These are phyloP conservation scores for Cephalopholis sonnerati DNA, from an alignment of 2,113 vertebrate genomes.

Conservation along the genomic window DNA sequence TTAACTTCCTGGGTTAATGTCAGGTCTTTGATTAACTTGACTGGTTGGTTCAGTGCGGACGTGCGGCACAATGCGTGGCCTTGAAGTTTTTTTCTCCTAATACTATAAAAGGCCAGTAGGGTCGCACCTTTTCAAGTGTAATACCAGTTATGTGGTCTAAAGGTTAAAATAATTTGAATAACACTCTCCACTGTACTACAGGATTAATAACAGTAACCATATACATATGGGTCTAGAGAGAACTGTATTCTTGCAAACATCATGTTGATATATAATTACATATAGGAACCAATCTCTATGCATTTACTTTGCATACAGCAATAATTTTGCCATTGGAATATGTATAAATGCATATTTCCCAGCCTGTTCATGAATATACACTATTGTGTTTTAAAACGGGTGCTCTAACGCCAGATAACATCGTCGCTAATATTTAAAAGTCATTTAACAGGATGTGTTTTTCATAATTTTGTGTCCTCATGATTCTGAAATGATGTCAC, in stretches of 20 bases:
- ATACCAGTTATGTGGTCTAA: background rate
- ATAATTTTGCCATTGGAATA: background rate
- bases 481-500: background rate
- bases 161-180: background rate
- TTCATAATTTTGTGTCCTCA: background rate
- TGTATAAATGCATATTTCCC: background rate
- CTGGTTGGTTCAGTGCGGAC: conserved; percentile 40
- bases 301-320: background rate
- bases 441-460: background rate
- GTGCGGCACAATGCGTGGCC: conserved; percentile 40
- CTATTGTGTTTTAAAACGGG: background rate
- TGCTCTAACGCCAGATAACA: background rate
- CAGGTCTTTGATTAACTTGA: background rate
- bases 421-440: background rate
- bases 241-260: background rate
- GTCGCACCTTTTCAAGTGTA: background rate
- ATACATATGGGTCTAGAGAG: background rate
- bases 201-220: background rate
- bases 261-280: background rate
- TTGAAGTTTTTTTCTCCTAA: background rate
- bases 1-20: conserved; percentile 32
- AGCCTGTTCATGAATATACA: background rate
- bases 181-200: background rate
- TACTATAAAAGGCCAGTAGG: background rate
- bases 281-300: background rate